phyloP scores from a whole-genome alignment of 2,797 vertebrate species.

The Darevskia mixta region DNA sequence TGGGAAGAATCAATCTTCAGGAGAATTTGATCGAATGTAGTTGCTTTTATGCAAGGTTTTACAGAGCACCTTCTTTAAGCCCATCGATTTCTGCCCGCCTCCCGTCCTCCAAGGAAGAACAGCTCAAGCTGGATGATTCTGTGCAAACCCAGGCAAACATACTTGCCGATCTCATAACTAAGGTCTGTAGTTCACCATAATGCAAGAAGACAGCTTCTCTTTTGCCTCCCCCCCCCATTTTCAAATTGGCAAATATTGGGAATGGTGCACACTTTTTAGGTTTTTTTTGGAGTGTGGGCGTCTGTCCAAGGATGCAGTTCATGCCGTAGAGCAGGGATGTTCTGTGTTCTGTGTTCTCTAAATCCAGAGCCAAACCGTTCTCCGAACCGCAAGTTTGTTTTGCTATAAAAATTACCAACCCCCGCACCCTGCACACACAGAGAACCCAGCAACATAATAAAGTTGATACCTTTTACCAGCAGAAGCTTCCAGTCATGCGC shows the following conservation, averaged over 20 bases:
- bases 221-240: background rate
- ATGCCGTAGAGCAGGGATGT: background rate
- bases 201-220: background rate
- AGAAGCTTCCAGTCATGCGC: background rate
- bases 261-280: background rate
- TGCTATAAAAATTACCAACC: background rate
- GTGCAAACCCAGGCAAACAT: constrained; percentile 13
- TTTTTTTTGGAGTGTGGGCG: too few species aligned
- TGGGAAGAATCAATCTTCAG: constrained; percentile 59
- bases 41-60: constrained; percentile 46
- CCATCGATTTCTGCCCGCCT: background rate
- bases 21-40: constrained; percentile 43
- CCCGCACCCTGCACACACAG: background rate
- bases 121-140: background rate
- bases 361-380: background rate
- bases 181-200: background rate
- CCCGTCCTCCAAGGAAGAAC: background rate
- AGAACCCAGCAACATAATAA: background rate
- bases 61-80: constrained; percentile 20
- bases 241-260: background rate
- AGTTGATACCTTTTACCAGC: background rate
- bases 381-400: background rate
- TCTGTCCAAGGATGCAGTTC: background rate
- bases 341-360: too few species aligned
- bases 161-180: constrained; percentile 10